Evolutionary conservation across 2,113 vertebrate species (phyloP).

Genomic region (Aplodontia rufa): DNA sequence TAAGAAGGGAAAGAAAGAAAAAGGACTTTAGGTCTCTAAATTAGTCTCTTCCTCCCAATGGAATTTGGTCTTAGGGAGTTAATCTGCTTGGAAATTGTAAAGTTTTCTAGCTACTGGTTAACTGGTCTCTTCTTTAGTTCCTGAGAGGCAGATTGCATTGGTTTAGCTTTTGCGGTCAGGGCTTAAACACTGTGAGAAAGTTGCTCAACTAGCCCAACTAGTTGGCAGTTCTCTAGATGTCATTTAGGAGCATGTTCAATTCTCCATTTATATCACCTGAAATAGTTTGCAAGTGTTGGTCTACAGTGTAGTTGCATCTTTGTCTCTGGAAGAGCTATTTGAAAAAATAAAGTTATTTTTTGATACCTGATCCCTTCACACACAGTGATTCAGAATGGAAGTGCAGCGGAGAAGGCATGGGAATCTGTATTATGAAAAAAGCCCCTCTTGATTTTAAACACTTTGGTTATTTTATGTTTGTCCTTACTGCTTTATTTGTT

Average conservation of each 20-base stretch:
- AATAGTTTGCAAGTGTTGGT: neutral
- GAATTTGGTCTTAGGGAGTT: neutral
- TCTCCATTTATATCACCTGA: neutral
- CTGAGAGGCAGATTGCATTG: conserved; percentile 29
- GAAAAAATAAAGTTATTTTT: neutral
- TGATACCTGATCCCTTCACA: neutral
- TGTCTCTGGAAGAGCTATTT: neutral
- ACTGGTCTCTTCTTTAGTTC: conserved; percentile 17
- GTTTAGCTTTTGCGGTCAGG: conserved; percentile 58
- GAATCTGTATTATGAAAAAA: neutral
- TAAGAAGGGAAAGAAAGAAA: neutral
- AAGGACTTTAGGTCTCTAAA: neutral
- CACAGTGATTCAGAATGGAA: neutral
- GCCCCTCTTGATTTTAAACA: conserved; percentile 38
- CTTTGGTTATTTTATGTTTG: conserved; percentile 33
- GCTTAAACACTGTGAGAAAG: conserved; percentile 6
- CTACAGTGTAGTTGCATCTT: neutral
- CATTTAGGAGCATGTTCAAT: neutral
- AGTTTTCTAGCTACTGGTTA: neutral
- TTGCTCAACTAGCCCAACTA: conserved; percentile 33
- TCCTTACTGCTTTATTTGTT: conserved; percentile 29
- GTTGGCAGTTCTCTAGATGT: conserved; percentile 27
- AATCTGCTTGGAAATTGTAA: conserved; percentile 40
- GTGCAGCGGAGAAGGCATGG: neutral
- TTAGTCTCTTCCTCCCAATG: neutral